Evolutionary conservation across 2,797 vertebrate genomes (phyloP).

Genomic region (Synaphobranchus kaupii): DNA sequence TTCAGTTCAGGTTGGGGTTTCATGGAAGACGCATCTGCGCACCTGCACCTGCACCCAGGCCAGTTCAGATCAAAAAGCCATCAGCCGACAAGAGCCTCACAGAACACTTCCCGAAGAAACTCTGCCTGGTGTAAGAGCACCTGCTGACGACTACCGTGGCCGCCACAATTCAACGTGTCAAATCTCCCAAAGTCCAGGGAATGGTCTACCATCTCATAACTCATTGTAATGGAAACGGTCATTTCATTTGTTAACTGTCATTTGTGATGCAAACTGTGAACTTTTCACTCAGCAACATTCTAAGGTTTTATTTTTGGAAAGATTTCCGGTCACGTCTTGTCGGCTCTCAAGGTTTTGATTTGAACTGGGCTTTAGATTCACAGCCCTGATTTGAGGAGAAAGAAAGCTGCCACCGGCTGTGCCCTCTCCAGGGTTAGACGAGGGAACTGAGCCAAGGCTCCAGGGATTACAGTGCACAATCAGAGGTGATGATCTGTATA

Average conservation of each 20-base stretch:
- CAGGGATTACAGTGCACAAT: neutral
- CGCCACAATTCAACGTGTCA: neutral
- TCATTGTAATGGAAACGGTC: neutral
- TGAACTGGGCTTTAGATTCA: neutral
- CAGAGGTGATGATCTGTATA: neutral
- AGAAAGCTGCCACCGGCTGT: neutral
- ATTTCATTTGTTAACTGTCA: neutral
- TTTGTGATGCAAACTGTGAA: neutral
- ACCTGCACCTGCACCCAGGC: neutral
- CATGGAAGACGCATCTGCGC: neutral
- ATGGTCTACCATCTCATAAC: neutral
- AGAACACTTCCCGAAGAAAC: neutral
- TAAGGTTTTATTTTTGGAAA: neutral
- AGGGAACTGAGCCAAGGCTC: neutral
- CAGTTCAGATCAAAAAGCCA: neutral
- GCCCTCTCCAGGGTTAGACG: neutral
- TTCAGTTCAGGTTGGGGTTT: slow-evolving; percentile 4
- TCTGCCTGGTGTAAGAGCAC: neutral
- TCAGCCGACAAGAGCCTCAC: neutral
- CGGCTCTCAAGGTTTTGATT: neutral
- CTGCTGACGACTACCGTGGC: neutral
- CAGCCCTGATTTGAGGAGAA: neutral
- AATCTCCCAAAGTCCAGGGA: neutral
- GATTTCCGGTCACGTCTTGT: neutral
- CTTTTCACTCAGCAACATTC: neutral